Percentiles rank a stretch among this genome's conserved stretches.
Conservation (phyloP, 2,113 vertebrate genomes). For the Melanerpes aurifrons region DNA sequence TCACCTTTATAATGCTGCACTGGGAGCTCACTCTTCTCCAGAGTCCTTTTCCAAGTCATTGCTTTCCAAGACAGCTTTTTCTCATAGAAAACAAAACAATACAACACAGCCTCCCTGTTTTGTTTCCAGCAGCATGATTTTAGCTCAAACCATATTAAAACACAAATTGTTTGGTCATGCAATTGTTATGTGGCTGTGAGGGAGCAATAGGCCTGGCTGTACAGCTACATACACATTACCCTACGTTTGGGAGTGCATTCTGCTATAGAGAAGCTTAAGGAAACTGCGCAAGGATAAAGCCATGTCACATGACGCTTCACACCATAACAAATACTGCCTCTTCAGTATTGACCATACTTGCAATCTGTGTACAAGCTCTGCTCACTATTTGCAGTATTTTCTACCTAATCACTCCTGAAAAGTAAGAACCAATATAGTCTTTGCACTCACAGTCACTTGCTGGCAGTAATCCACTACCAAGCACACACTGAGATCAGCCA, state of each 20-base stretch:
- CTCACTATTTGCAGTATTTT: neutral
- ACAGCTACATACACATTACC: neutral
- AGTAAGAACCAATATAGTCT: neutral
- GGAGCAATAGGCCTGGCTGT: neutral
- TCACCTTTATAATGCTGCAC: neutral
- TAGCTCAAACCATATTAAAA: neutral
- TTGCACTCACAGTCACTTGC: neutral
- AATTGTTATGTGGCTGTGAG: fast-evolving
- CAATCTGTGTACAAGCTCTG: neutral
- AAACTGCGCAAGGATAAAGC: neutral
- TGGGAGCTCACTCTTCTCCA: neutral
- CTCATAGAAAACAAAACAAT: neutral
- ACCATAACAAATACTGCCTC: neutral
- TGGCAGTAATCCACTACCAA: neutral
- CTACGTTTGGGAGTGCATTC: fast-evolving
- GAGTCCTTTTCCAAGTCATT: neutral
- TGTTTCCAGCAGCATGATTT: neutral
- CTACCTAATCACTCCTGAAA: neutral
- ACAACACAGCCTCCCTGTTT: neutral
- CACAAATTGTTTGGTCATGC: neutral
- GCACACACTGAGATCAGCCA: neutral
- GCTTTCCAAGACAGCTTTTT: neutral
- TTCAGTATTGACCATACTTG: neutral
- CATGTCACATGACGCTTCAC: neutral
- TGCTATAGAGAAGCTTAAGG: too few relatives aligned